Base-by-base conservation (phyloP, 2,113 vertebrate species). In the Boulengeromyrus knoepffleri region DNA sequence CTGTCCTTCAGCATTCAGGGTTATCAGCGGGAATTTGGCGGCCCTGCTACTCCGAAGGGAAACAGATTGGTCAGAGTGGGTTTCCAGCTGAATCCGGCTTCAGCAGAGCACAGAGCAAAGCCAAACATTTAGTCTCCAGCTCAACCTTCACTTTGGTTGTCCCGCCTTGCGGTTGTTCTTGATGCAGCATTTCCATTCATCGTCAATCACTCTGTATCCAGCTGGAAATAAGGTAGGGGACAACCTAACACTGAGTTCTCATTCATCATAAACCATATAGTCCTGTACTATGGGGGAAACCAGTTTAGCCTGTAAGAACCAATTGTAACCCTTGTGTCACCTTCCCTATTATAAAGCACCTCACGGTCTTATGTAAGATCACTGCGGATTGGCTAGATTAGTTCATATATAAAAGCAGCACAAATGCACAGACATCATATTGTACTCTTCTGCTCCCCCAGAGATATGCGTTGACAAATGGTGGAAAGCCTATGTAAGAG, bases 401-500 rank as follows among this genome's bases (percentile, higher is more conserved):
- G 27, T n/a, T 53, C 47, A 87, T 47, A 85, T 47, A 47, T 24
- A 45, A 46, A n/a, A 42, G 45, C 42, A 47, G 17, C 13, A 85
- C 21, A 49, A 70, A 80, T 46, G 17, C 87, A 42, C 39, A 53
- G 24, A 56, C 50, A 87, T 50, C 74, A 42, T 53, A 45, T 39
- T 53, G 17, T n/a, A 52, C 4, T 89, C 66, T 52, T 89, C 31
- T 21, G 21, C 62, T 58, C 12, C 77, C 77, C 80, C 15, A 45
- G 89, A 89, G 89, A 89, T 56, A 70, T 58, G 13, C 12, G n/a
- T 45, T 46, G 89, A 24, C 89, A 85, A 70, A 77, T 70, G 47
- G 47, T 19, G 21, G 45, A 45, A 89, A 85, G 89, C 49, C 74
- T 58, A 24, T 17, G 21, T 45, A 58, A 80, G 50, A 89, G 56